These are phyloP conservation scores for Chrysodeixis includens DNA, from an alignment of 2,888 invertebrate genomes.

Conservation along the genomic window DNA sequence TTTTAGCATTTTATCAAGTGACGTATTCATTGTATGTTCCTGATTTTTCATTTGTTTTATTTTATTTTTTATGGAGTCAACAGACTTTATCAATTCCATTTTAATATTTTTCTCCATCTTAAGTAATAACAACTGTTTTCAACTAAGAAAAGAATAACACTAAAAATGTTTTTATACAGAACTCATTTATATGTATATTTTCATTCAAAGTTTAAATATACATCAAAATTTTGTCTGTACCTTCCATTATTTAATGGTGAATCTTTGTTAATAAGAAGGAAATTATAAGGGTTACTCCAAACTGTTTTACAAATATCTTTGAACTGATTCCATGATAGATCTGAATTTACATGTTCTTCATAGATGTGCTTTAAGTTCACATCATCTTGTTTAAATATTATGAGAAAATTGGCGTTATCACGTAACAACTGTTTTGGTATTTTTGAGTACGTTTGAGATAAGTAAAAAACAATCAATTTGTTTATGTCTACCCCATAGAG, in stretches of 20 bases:
- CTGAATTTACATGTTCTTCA: slow-evolving; percentile 13
- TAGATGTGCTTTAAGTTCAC: slow-evolving; percentile 11
- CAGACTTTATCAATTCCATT: too few species aligned
- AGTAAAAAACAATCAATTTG: too few species aligned
- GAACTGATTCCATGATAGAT: slow-evolving; percentile 12
- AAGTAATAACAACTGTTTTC: background rate
- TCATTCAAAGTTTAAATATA: background rate
- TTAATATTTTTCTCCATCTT: too few species aligned
- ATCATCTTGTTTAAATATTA: background rate
- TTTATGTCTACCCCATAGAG: slow-evolving; percentile 32
- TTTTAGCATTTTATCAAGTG: too few species aligned
- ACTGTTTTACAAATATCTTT: slow-evolving; percentile 19
- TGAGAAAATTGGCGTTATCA: too few species aligned
- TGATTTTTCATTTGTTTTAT: slow-evolving; percentile 8
- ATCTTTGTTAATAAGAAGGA: slow-evolving; percentile 13
- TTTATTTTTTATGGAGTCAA: background rate
- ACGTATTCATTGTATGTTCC: too few species aligned
- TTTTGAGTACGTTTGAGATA: too few species aligned
- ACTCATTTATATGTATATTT: background rate
- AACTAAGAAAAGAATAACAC: background rate
- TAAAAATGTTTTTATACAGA: too few species aligned
- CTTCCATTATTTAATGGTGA: slow-evolving; percentile 13
- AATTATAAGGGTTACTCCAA: slow-evolving; percentile 7
- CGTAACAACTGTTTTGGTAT: background rate
- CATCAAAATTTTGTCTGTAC: background rate